Conservation (phyloP, 1,140 invertebrate species). For the Elysia chlorotica region DNA sequence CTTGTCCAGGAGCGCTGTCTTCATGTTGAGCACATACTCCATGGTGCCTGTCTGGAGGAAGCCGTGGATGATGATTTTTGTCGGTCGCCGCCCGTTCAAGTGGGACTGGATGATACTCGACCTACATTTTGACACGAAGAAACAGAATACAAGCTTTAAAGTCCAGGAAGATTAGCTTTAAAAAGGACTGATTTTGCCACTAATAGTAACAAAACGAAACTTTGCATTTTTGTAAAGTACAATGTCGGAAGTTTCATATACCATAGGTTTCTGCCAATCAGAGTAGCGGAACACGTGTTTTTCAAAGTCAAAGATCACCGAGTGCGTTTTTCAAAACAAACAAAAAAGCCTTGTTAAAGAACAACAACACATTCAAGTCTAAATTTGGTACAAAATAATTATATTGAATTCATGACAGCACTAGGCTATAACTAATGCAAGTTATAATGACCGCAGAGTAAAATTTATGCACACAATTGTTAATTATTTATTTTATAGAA, state of each 20-base stretch:
- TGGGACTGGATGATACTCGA: slow-evolving; percentile 18
- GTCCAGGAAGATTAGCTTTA: not conserved
- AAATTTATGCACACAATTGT: too few relatives aligned
- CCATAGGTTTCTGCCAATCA: too few relatives aligned
- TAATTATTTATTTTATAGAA: too few relatives aligned
- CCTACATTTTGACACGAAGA: not conserved
- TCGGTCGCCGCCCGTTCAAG: slow-evolving; percentile 29
- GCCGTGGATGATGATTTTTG: slow-evolving; percentile 90
- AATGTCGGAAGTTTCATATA: not conserved
- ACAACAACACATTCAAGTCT: too few relatives aligned
- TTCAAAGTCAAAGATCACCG: not conserved
- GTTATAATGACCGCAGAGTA: too few relatives aligned
- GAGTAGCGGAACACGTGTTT: not conserved
- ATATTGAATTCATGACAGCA: too few relatives aligned
- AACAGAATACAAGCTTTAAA: not conserved
- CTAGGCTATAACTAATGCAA: too few relatives aligned
- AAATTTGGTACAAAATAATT: too few relatives aligned
- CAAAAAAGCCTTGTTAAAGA: too few relatives aligned
- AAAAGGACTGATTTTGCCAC: not conserved
- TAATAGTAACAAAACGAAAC: not conserved
- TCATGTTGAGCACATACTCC: slow-evolving; percentile 75
- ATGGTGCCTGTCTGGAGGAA: slow-evolving; percentile 88
- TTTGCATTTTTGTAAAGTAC: not conserved
- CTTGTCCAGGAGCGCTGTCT: slow-evolving; percentile 35
- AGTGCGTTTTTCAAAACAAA: too few relatives aligned